phyloP scores from a whole-genome alignment of 2,797 vertebrate species.

The Girardinus metallicus region DNA sequence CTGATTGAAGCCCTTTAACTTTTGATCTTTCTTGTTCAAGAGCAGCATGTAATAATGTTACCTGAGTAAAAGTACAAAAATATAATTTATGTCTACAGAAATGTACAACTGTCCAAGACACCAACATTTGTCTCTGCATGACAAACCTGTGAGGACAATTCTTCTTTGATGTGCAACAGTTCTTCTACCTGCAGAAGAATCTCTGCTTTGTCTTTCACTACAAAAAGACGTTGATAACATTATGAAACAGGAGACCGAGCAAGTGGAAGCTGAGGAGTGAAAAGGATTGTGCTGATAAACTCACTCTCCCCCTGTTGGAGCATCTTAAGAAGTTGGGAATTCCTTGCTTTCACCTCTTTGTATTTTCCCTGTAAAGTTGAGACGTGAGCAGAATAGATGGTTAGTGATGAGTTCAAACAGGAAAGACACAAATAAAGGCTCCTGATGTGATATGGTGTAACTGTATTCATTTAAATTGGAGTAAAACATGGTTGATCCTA shows the following conservation, averaged over 20 bases:
- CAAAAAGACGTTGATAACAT: slow-evolving; percentile 7
- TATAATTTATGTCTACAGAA: background rate
- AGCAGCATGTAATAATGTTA: slow-evolving; percentile 87
- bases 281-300: slow-evolving; percentile 52
- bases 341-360: slow-evolving; percentile 94
- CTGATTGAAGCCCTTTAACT: slow-evolving; percentile 91
- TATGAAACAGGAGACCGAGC: background rate
- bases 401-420: background rate
- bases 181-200: slow-evolving; percentile 93
- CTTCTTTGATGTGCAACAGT: slow-evolving; percentile 92
- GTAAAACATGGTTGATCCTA: background rate
- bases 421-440: background rate
- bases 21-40: slow-evolving; percentile 95
- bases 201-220: slow-evolving; percentile 98
- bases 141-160: slow-evolving; percentile 90
- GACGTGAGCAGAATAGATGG: background rate
- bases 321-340: slow-evolving; percentile 93
- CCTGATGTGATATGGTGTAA: background rate
- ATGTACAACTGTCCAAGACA: background rate
- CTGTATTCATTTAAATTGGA: background rate
- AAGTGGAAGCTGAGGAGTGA: background rate
- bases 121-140: background rate
- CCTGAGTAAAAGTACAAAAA: slow-evolving; percentile 67
- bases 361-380: slow-evolving; percentile 84
- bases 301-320: slow-evolving; percentile 96